Evolutionary conservation across 2,113 vertebrate species (phyloP).

Genomic region (Syrmaticus mikado): DNA sequence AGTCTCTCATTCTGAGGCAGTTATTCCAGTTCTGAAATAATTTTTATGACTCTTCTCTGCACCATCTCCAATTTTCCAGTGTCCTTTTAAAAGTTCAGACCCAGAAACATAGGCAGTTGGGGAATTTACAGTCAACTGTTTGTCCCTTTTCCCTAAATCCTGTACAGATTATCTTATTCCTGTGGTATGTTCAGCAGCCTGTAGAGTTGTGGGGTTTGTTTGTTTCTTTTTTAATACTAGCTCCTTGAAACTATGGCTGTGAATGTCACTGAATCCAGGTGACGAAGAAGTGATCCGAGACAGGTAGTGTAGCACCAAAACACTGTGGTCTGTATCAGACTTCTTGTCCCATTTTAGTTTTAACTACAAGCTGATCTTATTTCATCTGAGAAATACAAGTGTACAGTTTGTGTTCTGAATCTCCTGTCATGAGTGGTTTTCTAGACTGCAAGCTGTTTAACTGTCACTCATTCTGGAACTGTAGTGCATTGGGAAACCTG

Average conservation of each 20-base stretch:
- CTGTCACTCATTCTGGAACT: not conserved
- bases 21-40: conserved; percentile 49
- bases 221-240: not conserved
- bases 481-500: not conserved
- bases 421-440: not conserved
- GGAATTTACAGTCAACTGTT: not conserved
- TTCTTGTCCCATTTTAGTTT: not conserved
- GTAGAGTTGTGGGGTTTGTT: not conserved
- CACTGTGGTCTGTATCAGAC: not conserved
- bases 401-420: not conserved
- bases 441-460: not conserved
- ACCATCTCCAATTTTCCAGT: conserved; percentile 2
- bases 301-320: not conserved
- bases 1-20: conserved; percentile 41
- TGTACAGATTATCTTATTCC: not conserved
- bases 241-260: not conserved
- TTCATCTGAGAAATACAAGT: not conserved
- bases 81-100: not conserved
- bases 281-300: not conserved
- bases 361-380: not conserved
- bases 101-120: not conserved
- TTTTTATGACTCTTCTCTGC: conserved; percentile 47
- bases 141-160: not conserved
- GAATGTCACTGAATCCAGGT: not conserved
- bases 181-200: not conserved